Percentiles rank a stretch among this genome's conserved stretches.
Evolutionary conservation across 2,797 vertebrate species (phyloP).

Genomic region (Lepus oiostolus): DNA sequence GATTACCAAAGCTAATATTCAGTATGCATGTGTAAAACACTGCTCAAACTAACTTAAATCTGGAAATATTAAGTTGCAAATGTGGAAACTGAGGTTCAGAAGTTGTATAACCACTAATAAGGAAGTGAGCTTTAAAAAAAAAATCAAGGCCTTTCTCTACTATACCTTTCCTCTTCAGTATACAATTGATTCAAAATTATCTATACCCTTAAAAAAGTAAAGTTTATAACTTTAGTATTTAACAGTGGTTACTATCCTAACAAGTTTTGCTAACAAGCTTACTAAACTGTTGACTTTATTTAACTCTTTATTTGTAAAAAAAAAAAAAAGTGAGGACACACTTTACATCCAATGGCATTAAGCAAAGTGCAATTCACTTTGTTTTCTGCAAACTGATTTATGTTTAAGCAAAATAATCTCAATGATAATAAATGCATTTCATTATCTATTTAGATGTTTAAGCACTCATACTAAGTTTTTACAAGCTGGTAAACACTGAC

Average conservation of each 20-base stretch:
- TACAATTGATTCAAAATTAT: slow-evolving; percentile 32
- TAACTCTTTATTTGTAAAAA: slow-evolving; percentile 52
- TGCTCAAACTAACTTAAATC: no score
- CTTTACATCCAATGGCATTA: slow-evolving; percentile 43
- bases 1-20: slow-evolving; percentile 16
- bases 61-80: slow-evolving; percentile 45
- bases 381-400: slow-evolving; percentile 70
- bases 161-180: neutral
- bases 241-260: slow-evolving; percentile 15
- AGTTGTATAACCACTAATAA: no score
- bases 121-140: neutral
- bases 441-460: slow-evolving; percentile 97
- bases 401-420: slow-evolving; percentile 76
- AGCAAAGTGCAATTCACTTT: slow-evolving; percentile 52
- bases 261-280: neutral
- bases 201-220: slow-evolving; percentile 37
- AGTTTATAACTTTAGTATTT: slow-evolving; percentile 48
- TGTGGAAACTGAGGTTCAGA: neutral
- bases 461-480: slow-evolving; percentile 94
- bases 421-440: slow-evolving; percentile 87
- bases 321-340: neutral
- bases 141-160: neutral
- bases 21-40: slow-evolving; percentile 9
- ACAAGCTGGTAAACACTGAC: slow-evolving; percentile 99
- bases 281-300: slow-evolving; percentile 42